phyloP scores from a whole-genome alignment of 2,797 vertebrate genomes.

The Balearica regulorum region DNA sequence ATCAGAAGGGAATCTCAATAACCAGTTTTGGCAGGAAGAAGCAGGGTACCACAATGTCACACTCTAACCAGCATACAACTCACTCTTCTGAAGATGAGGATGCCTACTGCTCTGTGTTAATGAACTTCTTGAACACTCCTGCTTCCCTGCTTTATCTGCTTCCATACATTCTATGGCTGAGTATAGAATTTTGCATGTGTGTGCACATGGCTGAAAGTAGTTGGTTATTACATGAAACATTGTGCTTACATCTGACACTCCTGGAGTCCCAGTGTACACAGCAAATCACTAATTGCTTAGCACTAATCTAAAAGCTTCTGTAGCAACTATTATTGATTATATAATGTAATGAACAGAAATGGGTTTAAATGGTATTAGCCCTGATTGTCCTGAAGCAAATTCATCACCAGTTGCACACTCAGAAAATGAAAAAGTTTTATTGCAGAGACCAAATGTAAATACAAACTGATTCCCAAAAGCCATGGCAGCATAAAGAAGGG shows the following conservation, averaged over 20 bases:
- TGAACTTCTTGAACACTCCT: neutral
- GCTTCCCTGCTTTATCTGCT: neutral
- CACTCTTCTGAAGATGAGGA: neutral
- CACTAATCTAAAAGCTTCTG: neutral
- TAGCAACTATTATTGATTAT: neutral
- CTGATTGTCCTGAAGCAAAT: neutral
- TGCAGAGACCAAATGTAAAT: neutral
- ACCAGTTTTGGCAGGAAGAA: neutral
- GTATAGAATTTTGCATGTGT: neutral
- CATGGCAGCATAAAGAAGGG: neutral
- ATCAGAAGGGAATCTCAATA: neutral
- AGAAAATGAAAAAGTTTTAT: neutral
- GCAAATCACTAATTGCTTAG: neutral
- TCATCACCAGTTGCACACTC: neutral
- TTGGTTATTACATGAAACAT: neutral
- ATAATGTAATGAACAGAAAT: neutral
- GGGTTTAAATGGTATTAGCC: neutral
- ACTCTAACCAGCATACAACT: neutral
- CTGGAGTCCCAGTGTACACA: neutral
- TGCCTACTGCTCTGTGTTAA: rapidly evolving
- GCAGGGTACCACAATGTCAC: neutral
- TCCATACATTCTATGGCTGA: neutral
- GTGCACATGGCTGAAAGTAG: neutral
- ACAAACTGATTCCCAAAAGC: neutral
- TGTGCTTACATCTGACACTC: neutral